Percentiles rank a stretch among this genome's conserved stretches.
These are phyloP conservation scores for Acleris laterana DNA, from an alignment of 2,888 invertebrate species.

Conservation along the genomic window DNA sequence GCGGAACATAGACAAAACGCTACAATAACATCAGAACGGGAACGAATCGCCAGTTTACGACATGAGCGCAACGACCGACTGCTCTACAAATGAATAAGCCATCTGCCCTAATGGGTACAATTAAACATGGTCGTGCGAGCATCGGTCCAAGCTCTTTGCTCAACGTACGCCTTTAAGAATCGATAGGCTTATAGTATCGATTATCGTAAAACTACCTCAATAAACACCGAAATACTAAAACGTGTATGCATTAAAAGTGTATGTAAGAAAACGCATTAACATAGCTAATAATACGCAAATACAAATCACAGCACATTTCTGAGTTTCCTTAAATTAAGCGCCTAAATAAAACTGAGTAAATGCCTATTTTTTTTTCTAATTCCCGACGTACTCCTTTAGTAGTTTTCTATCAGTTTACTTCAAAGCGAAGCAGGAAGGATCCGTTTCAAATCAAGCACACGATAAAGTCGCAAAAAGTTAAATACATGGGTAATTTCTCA, in stretches of 20 bases:
- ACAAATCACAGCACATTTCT: no score
- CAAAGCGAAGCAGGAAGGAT: slow-evolving; percentile 21
- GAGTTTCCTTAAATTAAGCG: no score
- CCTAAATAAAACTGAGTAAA: no score
- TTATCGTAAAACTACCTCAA: slow-evolving; percentile 9
- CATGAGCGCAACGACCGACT: slow-evolving; percentile 80
- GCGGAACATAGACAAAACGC: slow-evolving; percentile 83
- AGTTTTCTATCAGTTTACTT: slow-evolving; percentile 2
- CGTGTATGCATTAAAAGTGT: no score
- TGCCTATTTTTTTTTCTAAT: no score
- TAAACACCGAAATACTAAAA: no score
- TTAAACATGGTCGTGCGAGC: slow-evolving; percentile 79
- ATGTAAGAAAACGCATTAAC: no score
- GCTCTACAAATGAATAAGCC: slow-evolving; percentile 85
- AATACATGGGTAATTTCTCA: slow-evolving; percentile 40
- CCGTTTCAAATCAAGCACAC: slow-evolving; percentile 36
- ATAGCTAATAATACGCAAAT: no score
- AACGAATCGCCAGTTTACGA: slow-evolving; percentile 84
- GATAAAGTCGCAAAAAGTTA: slow-evolving; percentile 28
- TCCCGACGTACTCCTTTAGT: no score
- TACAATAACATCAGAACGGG: slow-evolving; percentile 84
- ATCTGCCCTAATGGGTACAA: slow-evolving; percentile 83
- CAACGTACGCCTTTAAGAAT: slow-evolving; percentile 67
- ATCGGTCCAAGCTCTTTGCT: slow-evolving; percentile 58
- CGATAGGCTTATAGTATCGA: slow-evolving; percentile 44